These are phyloP conservation scores for Catostylus mosaicus DNA, from an alignment of 30 jellyfish, hydroid and myxozoan species.

Conservation along the genomic window DNA sequence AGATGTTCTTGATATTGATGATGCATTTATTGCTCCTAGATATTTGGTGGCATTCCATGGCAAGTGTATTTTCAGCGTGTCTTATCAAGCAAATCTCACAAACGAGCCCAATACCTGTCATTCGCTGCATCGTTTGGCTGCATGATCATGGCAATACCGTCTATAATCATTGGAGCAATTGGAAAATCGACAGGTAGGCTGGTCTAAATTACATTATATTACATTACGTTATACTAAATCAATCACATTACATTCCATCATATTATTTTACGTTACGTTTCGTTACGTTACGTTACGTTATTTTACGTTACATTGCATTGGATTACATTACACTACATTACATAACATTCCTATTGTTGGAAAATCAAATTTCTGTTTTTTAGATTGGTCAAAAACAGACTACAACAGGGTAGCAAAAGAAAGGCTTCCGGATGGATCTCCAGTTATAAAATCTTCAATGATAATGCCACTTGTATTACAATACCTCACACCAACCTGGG, in stretches of 20 bases:
- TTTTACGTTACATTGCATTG: neutral
- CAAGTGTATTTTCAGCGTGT: conserved; percentile 98
- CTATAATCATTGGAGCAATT: conserved; percentile 95
- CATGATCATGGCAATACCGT: conserved; percentile 95
- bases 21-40: conserved; percentile 52
- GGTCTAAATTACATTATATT: neutral
- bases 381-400: conserved; percentile 88
- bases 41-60: conserved; percentile 99
- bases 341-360: neutral
- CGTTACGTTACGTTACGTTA: neutral
- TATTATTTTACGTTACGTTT: neutral
- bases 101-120: conserved; percentile 91
- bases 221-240: neutral
- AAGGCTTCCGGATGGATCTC: conserved; percentile 3
- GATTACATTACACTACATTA: neutral
- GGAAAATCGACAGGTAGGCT: conserved; percentile 90
- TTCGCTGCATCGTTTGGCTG: conserved; percentile 97
- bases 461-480: conserved; percentile 98
- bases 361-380: neutral
- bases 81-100: conserved; percentile 91
- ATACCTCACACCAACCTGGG: conserved; percentile 96
- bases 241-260: neutral
- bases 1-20: too few relatives aligned
- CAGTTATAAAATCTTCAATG: conserved; percentile 28
- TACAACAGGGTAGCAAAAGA: conserved; percentile 44